phyloP scores from a whole-genome alignment of 2,888 invertebrate genomes.

The Ptychoptera albimana region DNA sequence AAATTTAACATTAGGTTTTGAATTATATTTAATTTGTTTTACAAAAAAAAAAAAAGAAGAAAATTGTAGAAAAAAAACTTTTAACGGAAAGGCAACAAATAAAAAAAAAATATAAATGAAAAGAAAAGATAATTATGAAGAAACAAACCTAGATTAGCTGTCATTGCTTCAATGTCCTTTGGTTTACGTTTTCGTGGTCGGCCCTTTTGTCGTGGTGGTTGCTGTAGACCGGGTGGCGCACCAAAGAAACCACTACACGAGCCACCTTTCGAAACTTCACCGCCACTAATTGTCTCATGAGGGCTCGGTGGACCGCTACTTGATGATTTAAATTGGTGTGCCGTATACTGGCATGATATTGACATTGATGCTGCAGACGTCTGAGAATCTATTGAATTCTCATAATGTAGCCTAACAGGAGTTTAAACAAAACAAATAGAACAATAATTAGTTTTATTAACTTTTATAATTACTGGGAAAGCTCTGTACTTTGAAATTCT shows the following conservation, averaged over 20 bases:
- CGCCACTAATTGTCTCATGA: conserved; percentile 18
- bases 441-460: neutral
- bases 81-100: neutral
- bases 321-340: conserved; percentile 30
- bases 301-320: conserved; percentile 31
- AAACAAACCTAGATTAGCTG: conserved; percentile 66
- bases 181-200: conserved; percentile 85
- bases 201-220: conserved; percentile 74
- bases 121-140: neutral
- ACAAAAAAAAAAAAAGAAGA: too few relatives aligned
- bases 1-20: too few relatives aligned
- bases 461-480: too few relatives aligned
- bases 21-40: too few relatives aligned
- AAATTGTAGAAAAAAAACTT: neutral
- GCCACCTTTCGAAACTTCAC: conserved; percentile 5
- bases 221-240: conserved; percentile 40
- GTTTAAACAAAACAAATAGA: neutral
- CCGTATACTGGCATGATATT: conserved; percentile 37
- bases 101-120: neutral
- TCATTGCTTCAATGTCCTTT: conserved; percentile 75
- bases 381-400: conserved; percentile 24
- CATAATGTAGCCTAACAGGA: conserved; percentile 29
- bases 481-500: too few relatives aligned
- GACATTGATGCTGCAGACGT: conserved; percentile 25
- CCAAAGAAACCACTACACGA: conserved; percentile 31